phyloP scores from a whole-genome alignment of 1,140 invertebrate genomes.

The Melanaphis sacchari region DNA sequence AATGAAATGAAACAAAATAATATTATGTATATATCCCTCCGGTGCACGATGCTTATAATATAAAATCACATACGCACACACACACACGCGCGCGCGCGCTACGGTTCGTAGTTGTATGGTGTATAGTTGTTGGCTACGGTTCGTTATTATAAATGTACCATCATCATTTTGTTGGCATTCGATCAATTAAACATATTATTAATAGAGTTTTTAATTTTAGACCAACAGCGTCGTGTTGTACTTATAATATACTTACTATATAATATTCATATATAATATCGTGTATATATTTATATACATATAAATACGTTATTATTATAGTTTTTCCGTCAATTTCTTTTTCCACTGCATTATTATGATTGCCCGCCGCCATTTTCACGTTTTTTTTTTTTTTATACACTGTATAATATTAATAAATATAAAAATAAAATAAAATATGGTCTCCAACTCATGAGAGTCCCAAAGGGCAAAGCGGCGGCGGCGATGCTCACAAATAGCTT shows the following conservation, averaged over 20 bases:
- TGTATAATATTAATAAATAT: conserved; percentile 31
- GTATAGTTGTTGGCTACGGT: conserved; percentile 48
- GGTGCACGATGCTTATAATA: background rate
- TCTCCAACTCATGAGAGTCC: conserved; percentile 33
- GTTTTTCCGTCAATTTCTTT: conserved; percentile 20
- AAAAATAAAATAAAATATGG: conserved; percentile 40
- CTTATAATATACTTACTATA: conserved; percentile 8
- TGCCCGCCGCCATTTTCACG: conserved; percentile 38
- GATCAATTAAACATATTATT: conserved; percentile 54
- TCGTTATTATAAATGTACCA: conserved; percentile 55
- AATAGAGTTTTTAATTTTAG: conserved; percentile 55
- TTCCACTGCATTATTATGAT: conserved; percentile 7
- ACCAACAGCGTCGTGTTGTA: conserved; percentile 35
- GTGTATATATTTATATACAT: too few species aligned
- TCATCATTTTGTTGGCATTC: conserved; percentile 50
- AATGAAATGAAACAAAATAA: conserved; percentile 10
- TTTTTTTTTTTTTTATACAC: conserved; percentile 17
- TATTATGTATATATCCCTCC: conserved; percentile 40
- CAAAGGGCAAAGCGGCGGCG: conserved; percentile 40
- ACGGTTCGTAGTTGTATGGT: background rate
- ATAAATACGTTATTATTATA: background rate
- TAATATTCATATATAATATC: background rate
- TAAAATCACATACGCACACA: conserved; percentile 9
- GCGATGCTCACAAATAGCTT: conserved; percentile 43
- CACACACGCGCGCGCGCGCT: background rate